Percentiles rank a stretch among this genome's conserved stretches.
phyloP scores from a whole-genome alignment of 2,888 invertebrate genomes.

The Therioaphis trifolii region DNA sequence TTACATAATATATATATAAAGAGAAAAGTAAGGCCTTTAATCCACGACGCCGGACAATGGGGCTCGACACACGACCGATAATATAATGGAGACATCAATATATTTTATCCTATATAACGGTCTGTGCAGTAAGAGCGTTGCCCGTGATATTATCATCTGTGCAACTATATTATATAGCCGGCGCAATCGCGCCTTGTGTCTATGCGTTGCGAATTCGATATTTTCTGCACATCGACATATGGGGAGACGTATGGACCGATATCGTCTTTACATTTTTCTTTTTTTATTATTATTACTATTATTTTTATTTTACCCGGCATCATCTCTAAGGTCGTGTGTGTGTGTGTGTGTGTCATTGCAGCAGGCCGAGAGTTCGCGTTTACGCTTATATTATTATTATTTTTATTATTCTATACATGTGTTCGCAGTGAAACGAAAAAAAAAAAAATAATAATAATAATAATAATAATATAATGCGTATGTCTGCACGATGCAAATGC shows the following conservation, averaged over 20 bases:
- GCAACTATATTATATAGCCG: too few species aligned
- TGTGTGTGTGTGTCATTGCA: background rate
- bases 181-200: slow-evolving; percentile 16
- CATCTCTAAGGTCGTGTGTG: slow-evolving; percentile 42
- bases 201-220: slow-evolving; percentile 57
- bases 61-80: slow-evolving; percentile 53
- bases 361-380: background rate
- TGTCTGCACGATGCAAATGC: too few species aligned
- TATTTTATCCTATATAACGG: slow-evolving; percentile 53
- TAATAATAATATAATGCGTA: too few species aligned
- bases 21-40: slow-evolving; percentile 56
- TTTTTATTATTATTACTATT: slow-evolving; percentile 10
- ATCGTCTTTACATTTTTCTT: slow-evolving; percentile 11
- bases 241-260: background rate
- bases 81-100: slow-evolving; percentile 61
- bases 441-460: too few species aligned
- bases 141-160: slow-evolving; percentile 31
- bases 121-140: slow-evolving; percentile 7
- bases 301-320: slow-evolving; percentile 40
- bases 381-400: background rate
- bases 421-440: background rate
- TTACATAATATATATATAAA: background rate
- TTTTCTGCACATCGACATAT: slow-evolving; percentile 49
- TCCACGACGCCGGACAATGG: slow-evolving; percentile 56
- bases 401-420: background rate